Percentiles rank a stretch among this genome's conserved stretches.
These are phyloP conservation scores for Toxotes lorentzi DNA, from an alignment of 2,797 vertebrate genomes.

Conservation along the genomic window DNA sequence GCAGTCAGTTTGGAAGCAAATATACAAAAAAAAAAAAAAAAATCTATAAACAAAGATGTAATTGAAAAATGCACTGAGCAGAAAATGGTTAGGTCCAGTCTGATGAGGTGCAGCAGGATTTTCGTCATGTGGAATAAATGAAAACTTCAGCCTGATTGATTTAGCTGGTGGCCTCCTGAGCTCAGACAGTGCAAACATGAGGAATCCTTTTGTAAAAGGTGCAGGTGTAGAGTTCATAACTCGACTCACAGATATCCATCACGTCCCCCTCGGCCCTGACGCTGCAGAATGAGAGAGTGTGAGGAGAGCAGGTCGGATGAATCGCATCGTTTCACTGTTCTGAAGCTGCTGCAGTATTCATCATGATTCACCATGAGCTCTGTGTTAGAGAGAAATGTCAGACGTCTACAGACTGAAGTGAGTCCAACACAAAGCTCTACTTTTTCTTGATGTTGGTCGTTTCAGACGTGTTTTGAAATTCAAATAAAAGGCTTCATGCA, in stretches of 20 bases:
- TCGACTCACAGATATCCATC: slow-evolving; percentile 40
- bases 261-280: slow-evolving; percentile 5
- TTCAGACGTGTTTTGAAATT: neutral
- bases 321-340: slow-evolving; percentile 19
- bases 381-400: neutral
- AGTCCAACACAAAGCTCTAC: neutral
- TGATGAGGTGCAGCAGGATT: neutral
- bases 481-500: neutral
- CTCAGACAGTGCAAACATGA: neutral
- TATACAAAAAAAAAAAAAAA: neutral
- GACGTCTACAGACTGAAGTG: neutral
- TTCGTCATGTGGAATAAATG: slow-evolving; percentile 15
- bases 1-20: neutral
- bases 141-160: slow-evolving; percentile 19
- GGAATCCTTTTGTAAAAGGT: neutral
- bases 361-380: slow-evolving; percentile 39
- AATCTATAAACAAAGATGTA: neutral
- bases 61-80: neutral
- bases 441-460: neutral
- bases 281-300: neutral
- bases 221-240: slow-evolving; percentile 42
- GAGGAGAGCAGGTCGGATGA: slow-evolving; percentile 30
- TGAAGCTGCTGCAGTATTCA: slow-evolving; percentile 40
- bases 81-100: neutral
- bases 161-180: neutral